Base-by-base conservation (phyloP, 2,113 vertebrate genomes). In the Oenanthe melanoleuca region DNA sequence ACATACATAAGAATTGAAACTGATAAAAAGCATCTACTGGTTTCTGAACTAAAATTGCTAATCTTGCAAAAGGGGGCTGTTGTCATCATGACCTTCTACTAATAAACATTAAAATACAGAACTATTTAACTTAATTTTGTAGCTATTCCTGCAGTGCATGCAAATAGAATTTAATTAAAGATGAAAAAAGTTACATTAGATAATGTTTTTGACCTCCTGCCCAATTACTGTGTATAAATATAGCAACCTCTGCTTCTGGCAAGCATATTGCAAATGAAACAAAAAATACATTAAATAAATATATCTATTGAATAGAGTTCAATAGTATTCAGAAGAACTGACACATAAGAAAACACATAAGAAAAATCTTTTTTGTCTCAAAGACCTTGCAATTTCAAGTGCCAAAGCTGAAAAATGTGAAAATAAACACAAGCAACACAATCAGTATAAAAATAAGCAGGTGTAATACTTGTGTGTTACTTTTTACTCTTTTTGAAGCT, bases 111-210 rank as follows among this genome's bases (percentile, higher is more conserved):
- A 77, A 95, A 81, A 94, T 82, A 89, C 71, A 95, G 59, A 96
- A 60, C 40, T 93, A 92, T 97, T 96, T 97, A 95, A 96, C 80
- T 95, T 88, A 97, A 95, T 97, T 97, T 97, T 75, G 49, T 81
- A 70, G 47, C 73, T 97, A 89, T 93, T 96, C 88, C 92, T 97
- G 94, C 80, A 86, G n/a, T 80, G 84, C 81, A 94, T 96, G 67
- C 60, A 98, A 96, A 82, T 67, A 38, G 40, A 97, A 97, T 96
- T 97, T 96, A 97, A 98, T 97, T 97, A 97, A 96, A 95, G 90
- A 94, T 86, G 21, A 77, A 95, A 97, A 98, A 96, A 82, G 29
- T 94, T 94, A 75, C 91, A 96, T 96, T 94, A 82, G 83, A 79
- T 89, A 95, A 97, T 97, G 49, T 60, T 97, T 96, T 96, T 96